Base-by-base conservation (phyloP, 1,140 invertebrate species). In the Hycleus phaleratus region DNA sequence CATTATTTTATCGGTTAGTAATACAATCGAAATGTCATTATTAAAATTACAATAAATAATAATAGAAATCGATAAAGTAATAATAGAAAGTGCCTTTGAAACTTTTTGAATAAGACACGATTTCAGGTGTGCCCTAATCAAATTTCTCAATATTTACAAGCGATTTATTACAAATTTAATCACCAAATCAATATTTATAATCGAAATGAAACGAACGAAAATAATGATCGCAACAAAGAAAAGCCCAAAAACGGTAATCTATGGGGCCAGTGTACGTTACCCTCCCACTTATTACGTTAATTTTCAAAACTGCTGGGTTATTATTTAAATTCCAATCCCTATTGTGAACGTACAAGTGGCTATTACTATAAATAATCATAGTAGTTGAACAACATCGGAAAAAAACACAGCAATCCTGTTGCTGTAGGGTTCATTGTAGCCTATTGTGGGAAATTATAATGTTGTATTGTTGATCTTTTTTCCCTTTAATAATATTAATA, bases 301-400 rank as follows among this genome's bases (percentile, higher is more conserved):
- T 63, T 63, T 58, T 61, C 53, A 26, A 63, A 61, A 58, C 45
- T 47, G 32, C 55, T 38, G 47, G 62, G 46, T 44, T 56, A 60
- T 61, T 39, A 63, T 63, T 63, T 63, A 63, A 63, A 63, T 63
- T 63, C 62, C 62, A 49, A 40, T 57, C 57, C 50, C 59, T 61
- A 66, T 68, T 68, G 66, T 68, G 60, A 62, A 49, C 47, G 49
- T 47, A 56, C 64, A 68, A 64, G 66, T 64, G 66, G 61, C 48
- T 55, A 66, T 68, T 66, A 64, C 56, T 55, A 63, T 49, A 61
- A 64, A 60, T 60, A 65, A 65, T 65, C 61, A 63, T 63, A 63
- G 59, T 63, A 60, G 52, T 63, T 60, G 52, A 45, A 12, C 38
- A 52, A 47, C 49, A 51, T 52, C 18, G 49, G 60, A 62, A 61